Evolutionary conservation across 2,113 vertebrate genomes (phyloP), one percentile per base, ranked within the genome.

Genomic region (Pomatorhinus ruficollis): DNA sequence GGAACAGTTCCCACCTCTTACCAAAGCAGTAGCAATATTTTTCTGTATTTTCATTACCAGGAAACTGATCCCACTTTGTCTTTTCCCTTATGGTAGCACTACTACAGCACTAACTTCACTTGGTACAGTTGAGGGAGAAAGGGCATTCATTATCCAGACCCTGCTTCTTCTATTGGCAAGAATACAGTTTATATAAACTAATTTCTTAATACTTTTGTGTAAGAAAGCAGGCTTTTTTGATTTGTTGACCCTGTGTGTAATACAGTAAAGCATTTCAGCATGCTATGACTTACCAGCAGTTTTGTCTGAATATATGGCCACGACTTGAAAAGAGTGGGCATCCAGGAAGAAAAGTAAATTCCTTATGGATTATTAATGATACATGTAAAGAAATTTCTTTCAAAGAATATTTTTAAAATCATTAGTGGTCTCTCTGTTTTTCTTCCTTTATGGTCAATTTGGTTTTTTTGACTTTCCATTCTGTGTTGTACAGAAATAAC

Each of bases 381-480:
- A 78, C 22, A 15, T 89, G 74, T 91, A 78, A 95, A 85, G 28
- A 68, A 52, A n/a, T 64, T 65, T 63, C 11, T 90, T 86, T 64
- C 61, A 94, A 96, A 92, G n/a, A 71, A 60, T 61, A 37, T 92
- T 95, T 97, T 79, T 20, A 71, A 93, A 70, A 31, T 64, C 40
- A 60, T 75, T 70, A 2, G 30, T 30, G 35, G 75, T 60, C 27
- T 91, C 15, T 94, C 53, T 85, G 68, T 4, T 85, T 86, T 96
- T 83, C 42, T 92, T 96, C 85, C 44, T 78, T 88, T 86, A 40
- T 64, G 77, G 54, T 86, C 63, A 78, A 61, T 52, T 68, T 92
- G 39, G 0, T 7, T 72, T 93, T 93, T 78, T 78, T 89, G 37
- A 75, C 60, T 60, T 90, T 30, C 25, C 44, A 12, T 82, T 54